Evolutionary conservation across 2,888 invertebrate species (phyloP).

Genomic region (Gnatocerus cornutus): DNA sequence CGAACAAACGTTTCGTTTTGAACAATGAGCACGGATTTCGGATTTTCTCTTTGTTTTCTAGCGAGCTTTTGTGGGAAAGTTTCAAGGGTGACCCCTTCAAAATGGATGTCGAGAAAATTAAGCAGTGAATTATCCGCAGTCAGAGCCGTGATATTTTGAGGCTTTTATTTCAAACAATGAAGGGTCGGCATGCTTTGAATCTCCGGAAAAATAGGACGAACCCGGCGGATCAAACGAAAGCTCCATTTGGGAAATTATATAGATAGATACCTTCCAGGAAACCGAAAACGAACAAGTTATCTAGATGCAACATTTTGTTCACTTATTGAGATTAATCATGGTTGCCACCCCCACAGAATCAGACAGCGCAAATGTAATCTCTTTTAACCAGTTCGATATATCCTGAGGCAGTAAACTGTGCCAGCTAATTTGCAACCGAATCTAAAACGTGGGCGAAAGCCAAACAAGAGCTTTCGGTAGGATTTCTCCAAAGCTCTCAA

Average conservation of each 20-base stretch:
- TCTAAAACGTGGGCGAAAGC: not conserved
- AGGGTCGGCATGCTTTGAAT: conserved; percentile 15
- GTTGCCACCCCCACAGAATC: too few species aligned
- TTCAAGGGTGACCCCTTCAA: conserved; percentile 38
- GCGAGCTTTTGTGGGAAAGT: conserved; percentile 30
- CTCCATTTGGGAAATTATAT: not conserved
- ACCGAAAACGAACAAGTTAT: too few species aligned
- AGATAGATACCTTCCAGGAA: not conserved
- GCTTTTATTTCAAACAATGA: conserved; percentile 32
- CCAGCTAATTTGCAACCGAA: conserved; percentile 27
- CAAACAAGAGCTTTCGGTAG: conserved; percentile 6
- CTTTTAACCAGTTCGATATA: conserved; percentile 16
- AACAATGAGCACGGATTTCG: conserved; percentile 33
- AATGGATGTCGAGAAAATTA: conserved; percentile 41
- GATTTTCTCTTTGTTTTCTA: conserved; percentile 37
- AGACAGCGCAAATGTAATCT: conserved; percentile 32
- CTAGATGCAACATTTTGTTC: too few species aligned
- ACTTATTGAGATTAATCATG: too few species aligned
- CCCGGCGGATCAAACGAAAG: not conserved
- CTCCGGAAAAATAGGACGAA: not conserved
- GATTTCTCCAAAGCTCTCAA: not conserved
- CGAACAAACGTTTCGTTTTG: conserved; percentile 55
- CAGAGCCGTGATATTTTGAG: conserved; percentile 23
- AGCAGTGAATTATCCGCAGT: conserved; percentile 33
- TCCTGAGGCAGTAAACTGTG: conserved; percentile 27